Evolutionary conservation across 2,888 invertebrate genomes (phyloP), one percentile per base, ranked within the genome.

Genomic region (Diabrotica balteata): DNA sequence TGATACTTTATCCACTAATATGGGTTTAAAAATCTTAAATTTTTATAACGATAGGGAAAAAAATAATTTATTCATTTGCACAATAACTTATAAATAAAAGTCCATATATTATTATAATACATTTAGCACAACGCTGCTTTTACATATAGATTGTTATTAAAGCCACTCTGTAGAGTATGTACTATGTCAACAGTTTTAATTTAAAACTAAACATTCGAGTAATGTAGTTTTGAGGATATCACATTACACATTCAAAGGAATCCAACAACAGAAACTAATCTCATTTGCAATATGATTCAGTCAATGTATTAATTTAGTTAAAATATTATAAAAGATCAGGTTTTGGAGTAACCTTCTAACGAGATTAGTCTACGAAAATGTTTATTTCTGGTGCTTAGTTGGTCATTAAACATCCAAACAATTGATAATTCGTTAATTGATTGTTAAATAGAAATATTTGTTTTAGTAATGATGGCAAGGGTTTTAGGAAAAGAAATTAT

Each of bases 211-310:
- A 22, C 61, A 50, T 22, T n/a, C 44, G 9, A 22, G 8, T 50
- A 9, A 8, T n/a, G 42, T 53, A 46, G n/a, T 62, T 54, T 47
- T 46, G n/a, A 32, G 17, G 51, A 55, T 68, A 64, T 68, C 61
- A 11, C 22, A 45, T 68, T 65, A 62, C 64, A 63, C 32, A 57
- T 65, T 65, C 65, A 62, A 58, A 44, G 65, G 62, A 68, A 68
- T 59, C 65, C 52, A 55, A 32, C 52, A 62, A 59, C 46, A 57
- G 43, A 50, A 65, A 64, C 49, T 45, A 65, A 68, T 68, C 68
- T 68, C 68, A 62, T 65, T 68, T 61, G 68, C 68, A 55, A 52
- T 65, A 45, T 59, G 68, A 65, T 53, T 67, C 67, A 59, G 59
- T 57, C 44, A 55, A 61, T 54, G 44, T 51, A 60, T 9, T 43